Conservation (phyloP, 2,888 invertebrate species). For the Drosophila pseudotakahashii region DNA sequence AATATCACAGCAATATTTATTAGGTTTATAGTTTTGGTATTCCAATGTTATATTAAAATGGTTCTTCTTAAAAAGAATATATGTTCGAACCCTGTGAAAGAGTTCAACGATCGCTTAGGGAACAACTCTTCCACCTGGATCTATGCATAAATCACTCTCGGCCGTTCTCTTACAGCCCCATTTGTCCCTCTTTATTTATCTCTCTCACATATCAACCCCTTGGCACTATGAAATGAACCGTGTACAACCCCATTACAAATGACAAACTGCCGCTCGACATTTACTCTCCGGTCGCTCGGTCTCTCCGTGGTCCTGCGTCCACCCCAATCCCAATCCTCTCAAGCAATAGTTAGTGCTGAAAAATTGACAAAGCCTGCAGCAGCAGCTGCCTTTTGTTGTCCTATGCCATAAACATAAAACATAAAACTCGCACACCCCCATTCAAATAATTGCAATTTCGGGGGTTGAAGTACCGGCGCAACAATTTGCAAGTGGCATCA, state of each 20-base stretch:
- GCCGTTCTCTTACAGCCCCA: conserved; percentile 10
- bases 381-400: conserved; percentile 28
- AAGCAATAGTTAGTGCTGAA: conserved; percentile 31
- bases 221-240: conserved; percentile 24
- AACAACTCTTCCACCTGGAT: conserved; percentile 19
- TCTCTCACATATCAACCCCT: conserved; percentile 37
- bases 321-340: conserved; percentile 47
- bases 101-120: conserved; percentile 29
- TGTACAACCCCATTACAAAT: conserved; percentile 54
- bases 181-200: conserved; percentile 30
- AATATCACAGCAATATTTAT: too few relatives aligned
- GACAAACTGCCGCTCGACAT: conserved; percentile 39
- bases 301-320: conserved; percentile 9
- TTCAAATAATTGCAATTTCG: conserved; percentile 36
- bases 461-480: conserved; percentile 28
- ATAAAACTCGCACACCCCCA: conserved; percentile 30
- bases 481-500: conserved; percentile 21
- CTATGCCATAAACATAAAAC: conserved; percentile 28
- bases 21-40: too few relatives aligned
- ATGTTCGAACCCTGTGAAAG: neutral
- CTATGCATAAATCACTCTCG: conserved; percentile 16
- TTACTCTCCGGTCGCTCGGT: conserved; percentile 20
- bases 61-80: too few relatives aligned
- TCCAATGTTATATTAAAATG: too few relatives aligned
- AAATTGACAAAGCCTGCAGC: conserved; percentile 49